Conservation (phyloP, 1,140 invertebrate species). For the Caenorhabditis elegans region WBcel235 BX284606.5:2448501-2449000, state of each 20-base stretch:
- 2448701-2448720: conserved; percentile 30
- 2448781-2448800: conserved; percentile 12
- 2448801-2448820: neutral
- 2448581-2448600: neutral
- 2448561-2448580: neutral
- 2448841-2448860: conserved; percentile 8
- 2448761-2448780: neutral
- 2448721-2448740: conserved; percentile 10
- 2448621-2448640: neutral
- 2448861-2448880: too few relatives aligned
- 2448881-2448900: too few relatives aligned
- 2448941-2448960: conserved; percentile 11
- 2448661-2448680: conserved; percentile 26
- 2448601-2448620: neutral
- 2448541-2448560: conserved; percentile 5
- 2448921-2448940: neutral
- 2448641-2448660: conserved; percentile 10
- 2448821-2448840: conserved; percentile 9
- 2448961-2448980: neutral
- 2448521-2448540: neutral
- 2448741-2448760: neutral
- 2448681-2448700: conserved; percentile 30
- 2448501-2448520: conserved; percentile 22
- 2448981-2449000: neutral
- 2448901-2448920: neutral